Evolutionary conservation across 1,140 invertebrate species (phyloP), one percentile per base, ranked within the genome.

Genomic region (Hypothenemus hampei): DNA sequence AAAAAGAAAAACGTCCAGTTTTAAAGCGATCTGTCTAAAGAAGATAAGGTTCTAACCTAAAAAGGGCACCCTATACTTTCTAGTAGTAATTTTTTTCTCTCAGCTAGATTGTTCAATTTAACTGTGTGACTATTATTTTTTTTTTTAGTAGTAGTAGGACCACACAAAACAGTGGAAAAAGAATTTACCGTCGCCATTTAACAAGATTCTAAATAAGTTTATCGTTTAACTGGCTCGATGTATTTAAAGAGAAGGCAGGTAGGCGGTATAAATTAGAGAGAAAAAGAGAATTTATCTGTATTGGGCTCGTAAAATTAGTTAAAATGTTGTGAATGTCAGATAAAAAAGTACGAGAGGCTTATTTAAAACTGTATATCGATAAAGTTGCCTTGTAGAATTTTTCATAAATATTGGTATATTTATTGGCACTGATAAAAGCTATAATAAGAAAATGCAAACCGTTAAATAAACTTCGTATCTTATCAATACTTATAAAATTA

Each of bases 1-100:
- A 37, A 50, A 44, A 54, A 54, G 51, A 46, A 46, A 45, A 54
- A 54, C 46, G 51, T 54, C 51, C 51, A 54, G 51, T 54, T 45
- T 46, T 44, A 53, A 53, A 51, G 39, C 16, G 47, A 39, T 37
- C 40, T 50, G 48, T 40, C 37, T 40, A 40, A 41, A 41, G 22
- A 21, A 50, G 48, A 50, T 50, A 50, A 50, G 48, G 23, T 11
- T 37, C 19, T 23, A 24, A 29, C 35, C 46, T 20, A 18, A 23
- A 37, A 21, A 20, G 46, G n/a, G n/a, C n/a, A n/a, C n/a, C 1
- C 26, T 29, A 6, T 29, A 6, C n/a, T 29, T 29, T n/a, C 26
- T 29, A n/a, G 26, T 29, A 37, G 35, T 10, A 48, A 48, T 48
- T 48, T 4, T 29, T 36, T 36, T 36, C n/a, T 19, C 11, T 10